A percentile compares a stretch with the other conserved stretches of the same genome.
Evolutionary conservation across 2,113 vertebrate species (phyloP).

Genomic region (Scytalopus superciliaris): DNA sequence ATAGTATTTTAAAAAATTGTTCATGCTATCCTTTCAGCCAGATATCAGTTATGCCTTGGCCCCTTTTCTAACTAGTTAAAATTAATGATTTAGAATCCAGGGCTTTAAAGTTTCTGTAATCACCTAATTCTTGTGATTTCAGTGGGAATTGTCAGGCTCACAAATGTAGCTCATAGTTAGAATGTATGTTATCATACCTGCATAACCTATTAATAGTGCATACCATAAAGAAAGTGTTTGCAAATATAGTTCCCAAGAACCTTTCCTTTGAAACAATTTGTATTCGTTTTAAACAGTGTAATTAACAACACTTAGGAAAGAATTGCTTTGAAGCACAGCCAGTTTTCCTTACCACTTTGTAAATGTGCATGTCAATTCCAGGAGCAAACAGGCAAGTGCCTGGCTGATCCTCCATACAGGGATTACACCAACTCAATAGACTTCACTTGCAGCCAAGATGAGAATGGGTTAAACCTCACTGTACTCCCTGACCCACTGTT

Average conservation of each 20-base stretch:
- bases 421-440: neutral
- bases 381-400: neutral
- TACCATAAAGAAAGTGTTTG: neutral
- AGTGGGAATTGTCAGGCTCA: neutral
- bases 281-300: neutral
- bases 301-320: neutral
- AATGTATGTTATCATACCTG: neutral
- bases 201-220: neutral
- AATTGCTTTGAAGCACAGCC: neutral
- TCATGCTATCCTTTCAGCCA: neutral
- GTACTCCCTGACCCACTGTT: neutral
- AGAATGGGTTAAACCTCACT: neutral
- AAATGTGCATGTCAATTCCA: neutral
- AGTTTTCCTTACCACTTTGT: neutral
- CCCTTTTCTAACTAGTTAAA: neutral
- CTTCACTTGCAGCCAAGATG: neutral
- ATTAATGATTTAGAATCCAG: neutral
- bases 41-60: neutral
- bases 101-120: neutral
- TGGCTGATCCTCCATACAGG: neutral
- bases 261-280: neutral
- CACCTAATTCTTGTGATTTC: neutral
- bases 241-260: neutral
- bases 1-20: neutral
- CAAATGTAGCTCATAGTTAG: neutral